Conservation (phyloP, 2,888 invertebrate species). For the Ectemnius cavifrons region DNA sequence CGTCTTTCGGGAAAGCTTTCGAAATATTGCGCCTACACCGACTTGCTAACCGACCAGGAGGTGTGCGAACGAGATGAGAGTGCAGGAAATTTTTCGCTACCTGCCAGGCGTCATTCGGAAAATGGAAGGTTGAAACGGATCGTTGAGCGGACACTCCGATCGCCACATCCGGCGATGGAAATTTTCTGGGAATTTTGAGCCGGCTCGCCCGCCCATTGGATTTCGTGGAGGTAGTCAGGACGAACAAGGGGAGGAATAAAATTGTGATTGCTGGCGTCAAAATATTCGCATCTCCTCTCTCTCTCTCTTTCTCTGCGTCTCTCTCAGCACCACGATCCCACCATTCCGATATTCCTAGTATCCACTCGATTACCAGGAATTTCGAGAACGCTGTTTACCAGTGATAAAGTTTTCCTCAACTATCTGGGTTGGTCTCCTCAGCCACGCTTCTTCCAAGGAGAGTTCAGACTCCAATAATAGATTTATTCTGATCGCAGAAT, state of each 20-base stretch:
- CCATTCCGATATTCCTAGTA: too few species aligned
- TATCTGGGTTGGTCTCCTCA: too few species aligned
- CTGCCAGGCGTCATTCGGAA: conserved; percentile 17
- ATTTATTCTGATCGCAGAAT: too few species aligned
- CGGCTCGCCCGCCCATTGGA: conserved; percentile 20
- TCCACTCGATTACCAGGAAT: not conserved
- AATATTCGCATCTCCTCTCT: conserved; percentile 13
- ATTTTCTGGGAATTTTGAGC: conserved; percentile 34
- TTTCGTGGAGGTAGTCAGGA: conserved; percentile 18
- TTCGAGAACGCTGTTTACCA: not conserved
- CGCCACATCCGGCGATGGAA: conserved; percentile 27
- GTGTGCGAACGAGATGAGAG: too few species aligned
- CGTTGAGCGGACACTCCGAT: conserved; percentile 41
- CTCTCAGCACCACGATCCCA: not conserved
- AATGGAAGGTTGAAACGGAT: conserved; percentile 40
- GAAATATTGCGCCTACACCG: conserved; percentile 28
- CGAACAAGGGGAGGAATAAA: conserved; percentile 24
- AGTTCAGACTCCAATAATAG: too few species aligned
- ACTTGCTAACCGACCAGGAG: too few species aligned
- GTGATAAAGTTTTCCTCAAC: too few species aligned
- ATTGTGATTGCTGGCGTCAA: conserved; percentile 23
- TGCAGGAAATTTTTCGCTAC: too few species aligned
- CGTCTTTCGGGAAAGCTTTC: conserved; percentile 56
- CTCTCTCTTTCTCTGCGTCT: too few species aligned
- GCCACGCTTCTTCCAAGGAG: too few species aligned